phyloP scores from a whole-genome alignment of 2,888 invertebrate genomes.

The Pristionchus arcanus region DNA sequence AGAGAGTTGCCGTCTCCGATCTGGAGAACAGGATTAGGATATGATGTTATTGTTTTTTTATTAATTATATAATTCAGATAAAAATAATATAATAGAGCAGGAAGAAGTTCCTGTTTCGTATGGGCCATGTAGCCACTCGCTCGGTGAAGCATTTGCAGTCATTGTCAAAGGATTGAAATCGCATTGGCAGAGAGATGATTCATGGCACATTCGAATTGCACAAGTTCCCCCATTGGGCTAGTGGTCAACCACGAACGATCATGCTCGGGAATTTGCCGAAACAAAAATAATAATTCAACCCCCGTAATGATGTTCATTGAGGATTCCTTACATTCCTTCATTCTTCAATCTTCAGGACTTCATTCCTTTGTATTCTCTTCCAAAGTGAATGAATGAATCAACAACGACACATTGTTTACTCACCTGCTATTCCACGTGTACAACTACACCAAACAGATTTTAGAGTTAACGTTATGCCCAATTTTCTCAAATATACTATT shows the following conservation, averaged over 20 bases:
- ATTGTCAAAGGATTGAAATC: too few species aligned
- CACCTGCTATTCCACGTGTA: background rate
- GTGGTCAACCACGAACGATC: background rate
- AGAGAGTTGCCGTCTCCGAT: constrained; percentile 46
- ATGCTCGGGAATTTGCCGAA: too few species aligned
- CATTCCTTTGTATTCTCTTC: background rate
- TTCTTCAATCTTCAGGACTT: too few species aligned
- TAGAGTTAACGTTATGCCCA: too few species aligned
- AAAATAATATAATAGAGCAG: background rate
- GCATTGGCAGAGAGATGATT: background rate
- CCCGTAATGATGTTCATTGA: background rate
- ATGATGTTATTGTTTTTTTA: background rate
- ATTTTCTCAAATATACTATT: too few species aligned
- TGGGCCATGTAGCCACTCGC: too few species aligned
- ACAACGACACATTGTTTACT: background rate
- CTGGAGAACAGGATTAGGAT: too few species aligned
- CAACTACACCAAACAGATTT: background rate
- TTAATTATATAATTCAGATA: background rate
- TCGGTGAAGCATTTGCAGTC: too few species aligned
- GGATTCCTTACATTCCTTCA: too few species aligned
- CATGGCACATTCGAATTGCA: background rate
- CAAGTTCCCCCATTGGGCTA: background rate
- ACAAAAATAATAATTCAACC: background rate
- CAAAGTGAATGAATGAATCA: background rate
- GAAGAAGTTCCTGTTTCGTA: background rate